Conservation (phyloP, 2,888 invertebrate genomes). For the Lycophotia porphyrea region DNA sequence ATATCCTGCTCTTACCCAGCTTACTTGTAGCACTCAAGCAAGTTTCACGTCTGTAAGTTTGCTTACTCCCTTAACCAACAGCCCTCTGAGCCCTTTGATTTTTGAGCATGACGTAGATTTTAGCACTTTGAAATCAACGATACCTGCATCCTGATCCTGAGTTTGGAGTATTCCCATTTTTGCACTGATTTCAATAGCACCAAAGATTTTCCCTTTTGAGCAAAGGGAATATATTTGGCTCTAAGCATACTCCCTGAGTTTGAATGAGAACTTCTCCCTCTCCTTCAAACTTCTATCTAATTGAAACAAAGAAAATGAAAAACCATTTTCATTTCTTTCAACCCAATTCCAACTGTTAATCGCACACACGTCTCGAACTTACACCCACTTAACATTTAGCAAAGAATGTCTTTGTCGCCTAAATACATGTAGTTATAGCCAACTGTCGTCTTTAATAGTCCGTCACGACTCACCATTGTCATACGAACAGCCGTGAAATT, state of each 20-base stretch:
- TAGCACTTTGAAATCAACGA: not conserved
- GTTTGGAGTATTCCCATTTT: too few relatives aligned
- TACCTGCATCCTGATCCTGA: not conserved
- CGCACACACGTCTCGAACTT: conserved; percentile 11
- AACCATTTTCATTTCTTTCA: not conserved
- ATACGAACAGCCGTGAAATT: conserved; percentile 73
- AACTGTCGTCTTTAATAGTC: conserved; percentile 65
- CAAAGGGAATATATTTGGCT: too few relatives aligned
- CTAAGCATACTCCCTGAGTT: too few relatives aligned
- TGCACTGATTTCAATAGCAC: too few relatives aligned
- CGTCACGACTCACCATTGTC: conserved; percentile 70
- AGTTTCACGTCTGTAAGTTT: not conserved
- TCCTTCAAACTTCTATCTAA: not conserved
- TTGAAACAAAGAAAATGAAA: not conserved
- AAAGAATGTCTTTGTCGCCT: conserved; percentile 58
- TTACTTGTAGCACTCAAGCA: not conserved
- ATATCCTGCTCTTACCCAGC: not conserved
- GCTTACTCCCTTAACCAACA: not conserved
- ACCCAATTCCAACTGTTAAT: conserved; percentile 15
- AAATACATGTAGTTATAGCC: conserved; percentile 62
- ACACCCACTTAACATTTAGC: conserved; percentile 31
- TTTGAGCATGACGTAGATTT: not conserved
- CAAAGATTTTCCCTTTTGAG: too few relatives aligned
- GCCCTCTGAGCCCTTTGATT: not conserved
- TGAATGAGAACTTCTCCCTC: too few relatives aligned